phyloP scores from a whole-genome alignment of 2,113 vertebrate species.

The Gallinago media region DNA sequence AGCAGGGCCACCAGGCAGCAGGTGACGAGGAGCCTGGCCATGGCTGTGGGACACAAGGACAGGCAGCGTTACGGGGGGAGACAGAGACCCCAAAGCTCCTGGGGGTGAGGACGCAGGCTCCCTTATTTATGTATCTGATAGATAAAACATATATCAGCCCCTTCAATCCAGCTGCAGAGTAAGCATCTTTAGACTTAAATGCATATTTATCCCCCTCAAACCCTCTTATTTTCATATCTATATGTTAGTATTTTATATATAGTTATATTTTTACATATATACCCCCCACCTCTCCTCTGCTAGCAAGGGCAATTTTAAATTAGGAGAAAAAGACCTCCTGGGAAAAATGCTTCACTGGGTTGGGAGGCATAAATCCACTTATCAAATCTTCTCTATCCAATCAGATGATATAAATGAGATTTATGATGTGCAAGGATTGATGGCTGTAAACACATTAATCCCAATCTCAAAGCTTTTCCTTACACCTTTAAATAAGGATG shows the following conservation, averaged over 20 bases:
- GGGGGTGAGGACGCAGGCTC: too few relatives aligned
- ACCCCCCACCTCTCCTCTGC: background rate
- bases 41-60: constrained; percentile 41
- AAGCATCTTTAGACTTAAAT: background rate
- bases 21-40: constrained; percentile 46
- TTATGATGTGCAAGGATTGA: background rate
- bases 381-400: background rate
- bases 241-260: too few relatives aligned
- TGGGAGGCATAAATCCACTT: background rate
- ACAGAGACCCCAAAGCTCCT: too few relatives aligned
- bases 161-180: background rate
- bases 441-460: accelerated
- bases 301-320: background rate
- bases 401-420: accelerated
- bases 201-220: accelerated
- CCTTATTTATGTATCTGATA: accelerated
- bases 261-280: background rate
- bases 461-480: background rate
- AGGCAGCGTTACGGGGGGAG: background rate
- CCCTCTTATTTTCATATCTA: background rate
- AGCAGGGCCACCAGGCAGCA: constrained; percentile 68
- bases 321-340: background rate
- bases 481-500: too few relatives aligned
- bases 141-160: accelerated
- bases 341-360: background rate